Evolutionary conservation across 2,888 invertebrate species (phyloP).

Genomic region (Cyclophora punctaria): DNA sequence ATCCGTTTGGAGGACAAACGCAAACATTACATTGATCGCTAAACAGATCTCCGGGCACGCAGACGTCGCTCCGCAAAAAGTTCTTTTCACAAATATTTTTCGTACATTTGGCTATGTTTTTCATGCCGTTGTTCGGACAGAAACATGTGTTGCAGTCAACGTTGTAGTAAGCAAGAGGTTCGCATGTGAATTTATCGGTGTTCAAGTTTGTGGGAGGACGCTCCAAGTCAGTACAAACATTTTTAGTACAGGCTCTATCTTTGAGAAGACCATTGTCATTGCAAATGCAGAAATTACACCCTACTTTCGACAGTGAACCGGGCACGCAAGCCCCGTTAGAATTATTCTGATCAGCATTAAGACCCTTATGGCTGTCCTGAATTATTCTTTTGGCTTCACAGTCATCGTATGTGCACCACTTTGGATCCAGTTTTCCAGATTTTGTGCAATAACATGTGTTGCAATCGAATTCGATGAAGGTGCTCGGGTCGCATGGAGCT

Average conservation of each 20-base stretch:
- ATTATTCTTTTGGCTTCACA: constrained; percentile 44
- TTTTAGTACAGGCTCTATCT: constrained; percentile 50
- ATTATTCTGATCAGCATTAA: constrained; percentile 4
- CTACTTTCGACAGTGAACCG: constrained; percentile 44
- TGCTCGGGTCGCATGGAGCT: constrained; percentile 46
- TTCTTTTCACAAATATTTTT: constrained; percentile 53
- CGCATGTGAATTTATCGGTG: constrained; percentile 38
- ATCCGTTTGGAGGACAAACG: constrained; percentile 55
- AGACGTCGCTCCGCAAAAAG: constrained; percentile 43
- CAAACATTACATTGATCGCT: constrained; percentile 62
- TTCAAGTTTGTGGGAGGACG: constrained; percentile 4
- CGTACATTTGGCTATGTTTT: constrained; percentile 61
- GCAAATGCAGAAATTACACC: constrained; percentile 67
- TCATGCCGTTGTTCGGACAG: constrained; percentile 51
- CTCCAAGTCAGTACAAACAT: constrained; percentile 30
- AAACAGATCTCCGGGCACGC: constrained; percentile 51
- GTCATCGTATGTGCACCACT: constrained; percentile 64
- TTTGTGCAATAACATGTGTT: constrained; percentile 61
- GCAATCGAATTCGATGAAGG: constrained; percentile 56
- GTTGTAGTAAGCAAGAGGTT: constrained; percentile 52
- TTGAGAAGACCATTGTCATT: constrained; percentile 39
- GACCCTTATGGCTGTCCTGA: constrained; percentile 27
- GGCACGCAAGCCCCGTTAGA: constrained; percentile 35
- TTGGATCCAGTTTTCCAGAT: constrained; percentile 50
- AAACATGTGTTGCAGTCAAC: constrained; percentile 63